Base-by-base conservation (phyloP, 2,797 vertebrate species). In the Trematomus bernacchii region DNA sequence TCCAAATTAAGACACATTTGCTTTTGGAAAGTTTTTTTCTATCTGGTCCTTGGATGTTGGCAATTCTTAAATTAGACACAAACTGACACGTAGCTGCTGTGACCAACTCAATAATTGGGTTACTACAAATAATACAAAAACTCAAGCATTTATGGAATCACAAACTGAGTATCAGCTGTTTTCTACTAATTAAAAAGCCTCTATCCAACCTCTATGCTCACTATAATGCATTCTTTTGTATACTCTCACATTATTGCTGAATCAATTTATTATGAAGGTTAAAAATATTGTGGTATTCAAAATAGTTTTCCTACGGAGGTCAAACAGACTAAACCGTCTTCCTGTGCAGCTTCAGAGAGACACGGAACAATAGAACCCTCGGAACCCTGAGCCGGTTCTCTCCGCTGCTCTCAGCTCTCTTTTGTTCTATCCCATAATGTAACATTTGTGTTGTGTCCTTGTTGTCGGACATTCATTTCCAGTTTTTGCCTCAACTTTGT, bases 231-330 rank as follows among this genome's bases (percentile, higher is more conserved):
- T n/a, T 74, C 19, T 42, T 75, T 77, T 82, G 55, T 80, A 33
- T 30, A 3, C n/a, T 71, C 44, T 77, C 40, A 71, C 21, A 42
- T 73, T 65, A 73, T 65, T 10, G 30, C 55, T 67, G 62, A 73
- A 73, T 62, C 54, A 11, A 76, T 84, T 76, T 70, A 79, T 63
- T 46, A 13, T 66, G 68, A 85, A 88, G 73, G 69, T 78, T 30
- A 68, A 52, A 60, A 37, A 51, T 50, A 76, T 60, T 73, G 55
- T 74, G n/a, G 27, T 43, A 59, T 76, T 73, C 18, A 51, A 62
- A 70, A 66, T n/a, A 6, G 10, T 63, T 59, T 72, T 37, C 59
- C 57, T 37, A 6, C 77, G 54, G 42, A 50, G 51, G 51, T 72
- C 59, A 62, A 46, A 65, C 3, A 23, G 21, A 53, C 2, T 64